Conservation (phyloP, 2,888 invertebrate species). For the Diadegma fenestrale region DNA sequence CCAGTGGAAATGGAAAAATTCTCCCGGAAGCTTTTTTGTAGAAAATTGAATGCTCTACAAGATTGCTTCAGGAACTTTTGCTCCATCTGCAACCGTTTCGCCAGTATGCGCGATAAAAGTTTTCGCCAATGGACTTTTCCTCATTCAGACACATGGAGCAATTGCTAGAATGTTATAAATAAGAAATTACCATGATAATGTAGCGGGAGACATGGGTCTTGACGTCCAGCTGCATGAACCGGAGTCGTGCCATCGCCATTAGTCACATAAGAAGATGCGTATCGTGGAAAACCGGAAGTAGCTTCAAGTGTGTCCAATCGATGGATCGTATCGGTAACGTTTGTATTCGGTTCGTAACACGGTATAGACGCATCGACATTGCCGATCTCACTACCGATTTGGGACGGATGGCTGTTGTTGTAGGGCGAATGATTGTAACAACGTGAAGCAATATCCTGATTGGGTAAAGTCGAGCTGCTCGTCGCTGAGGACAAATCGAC, state of each 20-base stretch:
- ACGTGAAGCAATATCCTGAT: slow-evolving; percentile 70
- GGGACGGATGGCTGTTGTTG: slow-evolving; percentile 69
- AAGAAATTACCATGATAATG: slow-evolving; percentile 61
- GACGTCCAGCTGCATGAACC: slow-evolving; percentile 53
- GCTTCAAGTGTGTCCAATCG: slow-evolving; percentile 51
- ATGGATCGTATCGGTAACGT: slow-evolving; percentile 56
- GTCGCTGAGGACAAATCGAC: slow-evolving; percentile 45
- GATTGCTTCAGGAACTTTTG: background rate
- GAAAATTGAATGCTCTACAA: background rate
- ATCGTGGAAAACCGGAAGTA: slow-evolving; percentile 54
- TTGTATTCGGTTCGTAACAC: slow-evolving; percentile 70
- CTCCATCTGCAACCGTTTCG: background rate
- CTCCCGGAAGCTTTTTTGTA: background rate
- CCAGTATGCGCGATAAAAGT: background rate
- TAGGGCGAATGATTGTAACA: slow-evolving; percentile 75
- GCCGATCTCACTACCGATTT: slow-evolving; percentile 42
- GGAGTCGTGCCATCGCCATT: slow-evolving; percentile 51
- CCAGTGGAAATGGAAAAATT: background rate
- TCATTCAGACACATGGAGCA: background rate
- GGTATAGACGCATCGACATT: slow-evolving; percentile 63
- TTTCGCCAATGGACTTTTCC: background rate
- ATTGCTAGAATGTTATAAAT: background rate
- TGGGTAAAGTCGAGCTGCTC: slow-evolving; percentile 68
- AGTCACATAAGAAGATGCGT: slow-evolving; percentile 45
- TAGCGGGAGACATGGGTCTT: slow-evolving; percentile 53